Conservation (phyloP, 2,888 invertebrate genomes). For the Drosophila pseudotalamancana region DNA sequence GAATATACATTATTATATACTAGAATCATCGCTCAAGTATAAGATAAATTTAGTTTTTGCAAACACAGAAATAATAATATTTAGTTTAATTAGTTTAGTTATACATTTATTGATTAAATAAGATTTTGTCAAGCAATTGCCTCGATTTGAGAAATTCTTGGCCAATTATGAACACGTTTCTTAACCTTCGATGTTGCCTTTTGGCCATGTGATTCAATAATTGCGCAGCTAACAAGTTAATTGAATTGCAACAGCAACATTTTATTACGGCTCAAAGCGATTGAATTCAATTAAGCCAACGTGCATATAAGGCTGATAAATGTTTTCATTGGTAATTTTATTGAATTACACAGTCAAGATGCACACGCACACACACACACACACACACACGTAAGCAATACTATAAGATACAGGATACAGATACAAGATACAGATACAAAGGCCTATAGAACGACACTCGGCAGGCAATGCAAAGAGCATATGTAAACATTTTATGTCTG, state of each 20-base stretch:
- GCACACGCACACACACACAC: background rate
- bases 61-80: background rate
- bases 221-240: conserved; percentile 46
- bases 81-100: background rate
- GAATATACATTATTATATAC: too few relatives aligned
- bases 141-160: background rate
- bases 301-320: conserved; percentile 6
- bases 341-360: conserved; percentile 9
- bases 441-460: too few relatives aligned
- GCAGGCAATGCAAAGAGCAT: background rate
- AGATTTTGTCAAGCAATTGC: background rate
- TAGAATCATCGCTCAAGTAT: too few relatives aligned
- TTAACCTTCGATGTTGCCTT: conserved; percentile 4
- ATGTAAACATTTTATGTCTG: background rate
- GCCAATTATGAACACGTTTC: background rate
- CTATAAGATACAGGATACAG: background rate
- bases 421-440: too few relatives aligned
- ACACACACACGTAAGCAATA: background rate
- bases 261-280: conserved; percentile 49
- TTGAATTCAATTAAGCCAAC: conserved; percentile 46
- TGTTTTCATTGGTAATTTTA: conserved; percentile 28
- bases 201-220: conserved; percentile 46
- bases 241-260: conserved; percentile 50
- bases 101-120: background rate
- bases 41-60: background rate